These are phyloP conservation scores for Nansenia antarctica DNA, from an alignment of 2,113 vertebrate species.

Conservation along the genomic window DNA sequence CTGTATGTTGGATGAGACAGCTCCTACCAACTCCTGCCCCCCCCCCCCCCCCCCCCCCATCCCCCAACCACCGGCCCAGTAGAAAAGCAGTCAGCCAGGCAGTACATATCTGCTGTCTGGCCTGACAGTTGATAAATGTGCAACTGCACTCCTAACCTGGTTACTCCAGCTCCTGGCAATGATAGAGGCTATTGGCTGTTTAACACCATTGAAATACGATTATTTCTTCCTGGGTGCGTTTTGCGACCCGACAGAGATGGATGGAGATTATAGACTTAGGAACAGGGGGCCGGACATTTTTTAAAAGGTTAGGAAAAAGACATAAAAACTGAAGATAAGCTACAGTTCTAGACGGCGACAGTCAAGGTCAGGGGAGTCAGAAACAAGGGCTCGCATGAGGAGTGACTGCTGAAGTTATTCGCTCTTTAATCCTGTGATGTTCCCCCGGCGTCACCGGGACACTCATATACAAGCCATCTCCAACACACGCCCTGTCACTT, in stretches of 20 bases:
- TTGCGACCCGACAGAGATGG: constrained; percentile 63
- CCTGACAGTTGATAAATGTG: constrained; percentile 75
- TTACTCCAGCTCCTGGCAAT: constrained; percentile 61
- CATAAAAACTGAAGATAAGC: constrained; percentile 58
- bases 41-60: constrained; percentile 9
- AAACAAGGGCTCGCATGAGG: constrained; percentile 38
- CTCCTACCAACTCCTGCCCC: background rate
- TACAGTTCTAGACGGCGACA: constrained; percentile 48
- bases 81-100: background rate
- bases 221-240: constrained; percentile 62
- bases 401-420: constrained; percentile 25
- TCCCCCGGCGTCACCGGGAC: constrained; percentile 2
- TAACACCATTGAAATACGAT: constrained; percentile 73
- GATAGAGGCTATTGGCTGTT: constrained; percentile 63
- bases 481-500: constrained; percentile 10
- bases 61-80: constrained; percentile 19
- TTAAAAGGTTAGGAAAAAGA: constrained; percentile 65
- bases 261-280: constrained; percentile 66
- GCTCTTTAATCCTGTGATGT: constrained; percentile 26
- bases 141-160: constrained; percentile 61
- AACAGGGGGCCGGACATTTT: constrained; percentile 50
- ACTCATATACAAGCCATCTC: constrained; percentile 17
- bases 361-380: constrained; percentile 55
- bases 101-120: constrained; percentile 31
- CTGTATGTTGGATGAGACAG: constrained; percentile 47